Percentiles rank a stretch among this genome's conserved stretches.
phyloP scores from a whole-genome alignment of 2,888 invertebrate species.

The Nomada lathburiana region DNA sequence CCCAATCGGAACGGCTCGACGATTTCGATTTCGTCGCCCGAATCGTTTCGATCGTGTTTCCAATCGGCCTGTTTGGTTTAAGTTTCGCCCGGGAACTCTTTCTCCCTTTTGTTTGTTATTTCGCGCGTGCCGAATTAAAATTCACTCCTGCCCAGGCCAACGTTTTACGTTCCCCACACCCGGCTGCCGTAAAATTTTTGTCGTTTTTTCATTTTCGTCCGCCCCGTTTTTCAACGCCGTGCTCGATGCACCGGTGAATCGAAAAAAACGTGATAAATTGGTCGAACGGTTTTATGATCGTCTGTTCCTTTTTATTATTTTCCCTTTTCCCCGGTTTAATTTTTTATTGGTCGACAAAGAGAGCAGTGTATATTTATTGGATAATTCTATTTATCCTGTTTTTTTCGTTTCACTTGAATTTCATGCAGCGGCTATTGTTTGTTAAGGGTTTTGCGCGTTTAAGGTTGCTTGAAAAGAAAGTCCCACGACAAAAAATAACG shows the following conservation, averaged over 20 bases:
- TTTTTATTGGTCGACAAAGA: slow-evolving; percentile 7
- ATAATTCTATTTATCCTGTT: slow-evolving; percentile 4
- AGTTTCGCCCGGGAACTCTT: slow-evolving; percentile 66
- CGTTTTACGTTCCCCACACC: slow-evolving; percentile 36
- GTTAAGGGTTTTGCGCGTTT: not conserved
- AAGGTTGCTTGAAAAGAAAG: not conserved
- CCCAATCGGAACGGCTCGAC: slow-evolving; percentile 46
- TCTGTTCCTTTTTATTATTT: slow-evolving; percentile 17
- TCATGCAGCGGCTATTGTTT: not conserved
- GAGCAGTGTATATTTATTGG: slow-evolving; percentile 13
- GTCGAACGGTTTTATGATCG: slow-evolving; percentile 27
- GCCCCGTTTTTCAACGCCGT: slow-evolving; percentile 38
- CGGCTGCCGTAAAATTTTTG: slow-evolving; percentile 12
- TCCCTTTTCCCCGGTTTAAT: not conserved
- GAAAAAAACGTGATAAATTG: slow-evolving; percentile 36
- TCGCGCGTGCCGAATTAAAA: slow-evolving; percentile 73
- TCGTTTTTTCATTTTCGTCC: slow-evolving; percentile 41
- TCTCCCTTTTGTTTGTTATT: slow-evolving; percentile 77
- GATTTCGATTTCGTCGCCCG: slow-evolving; percentile 68
- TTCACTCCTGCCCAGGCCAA: slow-evolving; percentile 46
- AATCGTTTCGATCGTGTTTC: slow-evolving; percentile 71
- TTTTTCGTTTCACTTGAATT: slow-evolving; percentile 1
- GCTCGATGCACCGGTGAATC: slow-evolving; percentile 13
- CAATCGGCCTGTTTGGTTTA: slow-evolving; percentile 78
- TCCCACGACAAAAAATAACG: too few species aligned